Percentiles rank a stretch among this genome's conserved stretches.
These are phyloP conservation scores for Monomorium pharaonis DNA, from an alignment of 1,140 invertebrate genomes.

Conservation along the genomic window DNA sequence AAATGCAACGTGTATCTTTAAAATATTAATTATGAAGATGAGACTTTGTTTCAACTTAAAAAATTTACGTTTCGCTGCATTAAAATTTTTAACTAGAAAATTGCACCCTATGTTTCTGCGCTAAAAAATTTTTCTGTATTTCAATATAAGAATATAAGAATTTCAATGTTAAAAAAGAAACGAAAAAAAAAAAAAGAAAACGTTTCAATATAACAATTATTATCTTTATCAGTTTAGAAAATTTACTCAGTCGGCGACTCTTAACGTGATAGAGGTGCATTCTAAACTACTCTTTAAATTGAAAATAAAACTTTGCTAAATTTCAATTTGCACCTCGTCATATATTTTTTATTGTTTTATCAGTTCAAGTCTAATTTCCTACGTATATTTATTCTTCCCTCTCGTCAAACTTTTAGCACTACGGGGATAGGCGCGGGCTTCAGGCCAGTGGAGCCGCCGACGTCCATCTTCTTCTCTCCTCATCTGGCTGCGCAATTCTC, in stretches of 20 bases:
- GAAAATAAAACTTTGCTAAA: background rate
- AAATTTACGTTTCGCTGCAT: background rate
- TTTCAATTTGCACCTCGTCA: background rate
- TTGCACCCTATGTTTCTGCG: background rate
- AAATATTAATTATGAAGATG: background rate
- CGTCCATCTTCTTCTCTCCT: constrained; percentile 92
- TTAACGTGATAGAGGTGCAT: background rate
- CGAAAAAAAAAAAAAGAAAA: background rate
- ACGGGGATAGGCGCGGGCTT: constrained; percentile 88
- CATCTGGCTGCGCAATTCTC: constrained; percentile 92
- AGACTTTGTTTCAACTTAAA: background rate
- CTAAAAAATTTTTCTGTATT: background rate
- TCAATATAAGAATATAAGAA: too few species aligned
- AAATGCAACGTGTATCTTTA: background rate
- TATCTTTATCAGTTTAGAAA: background rate
- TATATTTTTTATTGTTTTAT: background rate
- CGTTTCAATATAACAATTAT: background rate
- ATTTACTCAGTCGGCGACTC: background rate
- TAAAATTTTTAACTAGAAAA: background rate
- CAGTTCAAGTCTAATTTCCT: background rate
- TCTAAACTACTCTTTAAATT: background rate
- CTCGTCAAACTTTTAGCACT: constrained; percentile 82
- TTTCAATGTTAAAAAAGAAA: too few species aligned
- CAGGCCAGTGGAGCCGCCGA: constrained; percentile 86
- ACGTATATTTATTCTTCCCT: background rate